Evolutionary conservation across 2,888 invertebrate species (phyloP).

Genomic region (Gastrophysa polygoni): DNA sequence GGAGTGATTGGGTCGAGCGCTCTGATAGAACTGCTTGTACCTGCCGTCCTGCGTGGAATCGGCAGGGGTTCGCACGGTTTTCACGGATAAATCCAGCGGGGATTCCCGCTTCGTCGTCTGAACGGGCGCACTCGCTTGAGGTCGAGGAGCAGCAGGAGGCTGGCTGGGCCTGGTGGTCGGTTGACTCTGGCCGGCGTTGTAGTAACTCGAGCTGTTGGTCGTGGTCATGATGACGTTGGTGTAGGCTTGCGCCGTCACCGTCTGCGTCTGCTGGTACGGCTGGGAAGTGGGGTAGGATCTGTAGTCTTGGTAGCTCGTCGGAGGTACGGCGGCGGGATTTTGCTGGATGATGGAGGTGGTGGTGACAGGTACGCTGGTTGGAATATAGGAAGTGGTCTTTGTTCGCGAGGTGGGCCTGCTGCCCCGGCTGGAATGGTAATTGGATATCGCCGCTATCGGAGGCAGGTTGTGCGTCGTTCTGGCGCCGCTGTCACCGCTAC

Average conservation of each 20-base stretch:
- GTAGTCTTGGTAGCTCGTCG: conserved; percentile 18
- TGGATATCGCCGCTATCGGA: conserved; percentile 61
- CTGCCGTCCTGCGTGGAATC: conserved; percentile 73
- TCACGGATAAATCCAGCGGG: conserved; percentile 86
- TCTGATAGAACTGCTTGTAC: conserved; percentile 41
- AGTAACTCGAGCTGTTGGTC: conserved; percentile 37
- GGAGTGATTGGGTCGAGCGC: conserved; percentile 49
- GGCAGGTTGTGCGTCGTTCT: conserved; percentile 61
- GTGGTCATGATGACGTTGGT: conserved; percentile 50
- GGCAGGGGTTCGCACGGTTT: conserved; percentile 86
- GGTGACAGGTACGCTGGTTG: conserved; percentile 29
- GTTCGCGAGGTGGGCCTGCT: conserved; percentile 37
- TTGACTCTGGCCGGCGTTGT: conserved; percentile 52
- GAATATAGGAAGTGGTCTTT: conserved; percentile 32
- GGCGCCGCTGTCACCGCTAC: conserved; percentile 41
- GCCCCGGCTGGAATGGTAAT: conserved; percentile 59
- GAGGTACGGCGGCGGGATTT: conserved; percentile 14
- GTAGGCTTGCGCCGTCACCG: conserved; percentile 39
- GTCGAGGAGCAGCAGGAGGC: conserved; percentile 38
- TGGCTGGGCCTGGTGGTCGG: conserved; percentile 54
- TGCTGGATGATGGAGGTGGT: conserved; percentile 33
- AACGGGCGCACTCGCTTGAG: conserved; percentile 18
- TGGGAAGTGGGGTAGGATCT: conserved; percentile 17
- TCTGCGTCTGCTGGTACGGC: conserved; percentile 44
- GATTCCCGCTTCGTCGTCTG: conserved; percentile 81